These are phyloP conservation scores for Gymnocypris eckloni DNA, from an alignment of 2,797 vertebrate species.

Conservation along the genomic window DNA sequence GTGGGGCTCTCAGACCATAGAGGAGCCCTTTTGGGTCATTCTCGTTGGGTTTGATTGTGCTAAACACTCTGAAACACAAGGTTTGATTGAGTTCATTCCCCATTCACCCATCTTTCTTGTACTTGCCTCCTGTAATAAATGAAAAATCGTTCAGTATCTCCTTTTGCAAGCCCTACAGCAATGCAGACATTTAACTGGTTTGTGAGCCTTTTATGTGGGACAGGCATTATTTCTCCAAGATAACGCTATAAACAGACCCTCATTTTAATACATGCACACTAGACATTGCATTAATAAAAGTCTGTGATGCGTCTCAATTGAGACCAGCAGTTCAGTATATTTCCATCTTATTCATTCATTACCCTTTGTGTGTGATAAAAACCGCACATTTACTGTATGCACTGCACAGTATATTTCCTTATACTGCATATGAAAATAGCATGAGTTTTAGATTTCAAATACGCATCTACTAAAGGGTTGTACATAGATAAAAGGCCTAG, in stretches of 20 bases:
- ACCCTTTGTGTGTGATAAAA: not conserved
- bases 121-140: slow-evolving; percentile 14
- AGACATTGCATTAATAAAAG: slow-evolving; percentile 31
- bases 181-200: slow-evolving; percentile 26
- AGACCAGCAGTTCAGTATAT: slow-evolving; percentile 12
- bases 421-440: not conserved
- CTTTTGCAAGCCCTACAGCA: slow-evolving; percentile 22
- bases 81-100: slow-evolving; percentile 63
- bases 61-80: slow-evolving; percentile 59
- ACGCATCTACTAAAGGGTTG: not conserved
- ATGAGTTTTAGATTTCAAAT: slow-evolving; percentile 29
- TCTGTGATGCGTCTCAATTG: slow-evolving; percentile 7
- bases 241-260: slow-evolving; percentile 5
- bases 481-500: slow-evolving; percentile 35
- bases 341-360: not conserved
- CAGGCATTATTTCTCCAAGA: slow-evolving; percentile 19
- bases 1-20: slow-evolving; percentile 33
- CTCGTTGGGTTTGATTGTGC: slow-evolving; percentile 62
- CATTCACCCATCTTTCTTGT: slow-evolving; percentile 32
- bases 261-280: not conserved
- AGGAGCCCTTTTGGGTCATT: slow-evolving; percentile 31
- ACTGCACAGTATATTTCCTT: too few relatives aligned
- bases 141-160: not conserved
- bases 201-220: slow-evolving; percentile 16
- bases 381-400: not conserved